Percentiles rank a stretch among this genome's conserved stretches.
Conservation (phyloP, 2,113 vertebrate genomes). For the Mystacornis crossleyi region DNA sequence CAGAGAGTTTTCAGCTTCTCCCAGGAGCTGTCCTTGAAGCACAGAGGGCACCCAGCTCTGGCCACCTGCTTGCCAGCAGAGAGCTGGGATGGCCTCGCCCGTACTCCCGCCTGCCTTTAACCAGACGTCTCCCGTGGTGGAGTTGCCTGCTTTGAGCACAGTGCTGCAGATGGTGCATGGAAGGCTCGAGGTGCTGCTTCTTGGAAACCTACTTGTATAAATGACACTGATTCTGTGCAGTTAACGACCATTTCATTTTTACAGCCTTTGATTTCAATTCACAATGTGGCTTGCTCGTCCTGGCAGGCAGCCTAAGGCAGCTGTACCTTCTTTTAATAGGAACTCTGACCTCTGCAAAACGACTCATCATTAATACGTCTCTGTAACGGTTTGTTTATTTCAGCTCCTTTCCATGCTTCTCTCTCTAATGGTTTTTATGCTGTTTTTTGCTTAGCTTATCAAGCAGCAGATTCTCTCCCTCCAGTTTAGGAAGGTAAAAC, state of each 20-base stretch:
- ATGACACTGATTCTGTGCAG: not conserved
- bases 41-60: not conserved
- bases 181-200: slow-evolving; percentile 51
- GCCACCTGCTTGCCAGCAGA: not conserved
- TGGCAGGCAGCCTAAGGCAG: slow-evolving; percentile 63
- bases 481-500: slow-evolving; percentile 92
- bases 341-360: slow-evolving; percentile 62
- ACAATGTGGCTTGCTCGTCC: slow-evolving; percentile 51
- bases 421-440: slow-evolving; percentile 84
- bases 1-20: not conserved
- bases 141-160: slow-evolving; percentile 36
- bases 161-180: not conserved
- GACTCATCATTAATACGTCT: slow-evolving; percentile 64
- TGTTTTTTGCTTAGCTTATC: slow-evolving; percentile 92
- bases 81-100: not conserved
- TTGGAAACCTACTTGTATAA: not conserved
- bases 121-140: rapidly evolving
- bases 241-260: slow-evolving; percentile 65
- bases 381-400: slow-evolving; percentile 49
- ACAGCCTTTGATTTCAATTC: slow-evolving; percentile 51
- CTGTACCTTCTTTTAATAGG: slow-evolving; percentile 76
- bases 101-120: not conserved
- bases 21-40: slow-evolving; percentile 7
- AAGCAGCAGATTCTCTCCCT: slow-evolving; percentile 88
- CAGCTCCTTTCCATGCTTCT: slow-evolving; percentile 62